Evolutionary conservation across 2,888 invertebrate species (phyloP).

Genomic region (Melanostoma scalare): DNA sequence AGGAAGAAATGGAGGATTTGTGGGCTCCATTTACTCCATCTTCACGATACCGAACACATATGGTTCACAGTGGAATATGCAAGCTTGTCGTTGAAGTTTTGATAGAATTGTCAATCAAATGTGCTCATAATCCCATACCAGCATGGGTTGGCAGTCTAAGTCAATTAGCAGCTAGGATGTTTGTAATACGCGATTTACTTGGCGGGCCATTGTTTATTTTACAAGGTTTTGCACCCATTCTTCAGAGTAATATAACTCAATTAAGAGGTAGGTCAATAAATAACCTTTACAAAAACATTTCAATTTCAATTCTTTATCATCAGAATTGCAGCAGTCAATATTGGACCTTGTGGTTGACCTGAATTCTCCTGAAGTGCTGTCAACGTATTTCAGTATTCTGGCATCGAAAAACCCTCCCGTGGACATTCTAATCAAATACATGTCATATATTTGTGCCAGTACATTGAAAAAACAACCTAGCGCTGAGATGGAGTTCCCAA

Average conservation of each 20-base stretch:
- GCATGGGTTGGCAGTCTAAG: constrained; percentile 80
- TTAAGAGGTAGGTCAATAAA: constrained; percentile 76
- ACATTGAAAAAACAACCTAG: constrained; percentile 79
- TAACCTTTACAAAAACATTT: not conserved
- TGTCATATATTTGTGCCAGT: constrained; percentile 80
- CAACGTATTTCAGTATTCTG: constrained; percentile 85
- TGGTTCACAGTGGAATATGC: constrained; percentile 80
- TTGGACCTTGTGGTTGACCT: constrained; percentile 85
- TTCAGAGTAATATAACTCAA: constrained; percentile 77
- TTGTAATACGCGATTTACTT: constrained; percentile 81
- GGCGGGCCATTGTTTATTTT: constrained; percentile 80
- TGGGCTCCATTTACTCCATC: constrained; percentile 79
- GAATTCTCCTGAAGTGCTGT: constrained; percentile 82
- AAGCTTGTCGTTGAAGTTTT: constrained; percentile 80
- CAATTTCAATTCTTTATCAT: not conserved
- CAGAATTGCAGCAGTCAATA: constrained; percentile 86
- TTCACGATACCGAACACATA: constrained; percentile 80
- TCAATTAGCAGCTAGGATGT: constrained; percentile 80
- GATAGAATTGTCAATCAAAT: constrained; percentile 79
- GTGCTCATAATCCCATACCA: constrained; percentile 77
- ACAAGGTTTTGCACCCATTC: constrained; percentile 79
- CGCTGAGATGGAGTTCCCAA: constrained; percentile 80
- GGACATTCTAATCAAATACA: constrained; percentile 84
- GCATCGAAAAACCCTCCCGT: constrained; percentile 84
- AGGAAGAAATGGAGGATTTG: constrained; percentile 76